Conservation (phyloP, 2,888 invertebrate species). For the Psococerastis gibbosa region DNA sequence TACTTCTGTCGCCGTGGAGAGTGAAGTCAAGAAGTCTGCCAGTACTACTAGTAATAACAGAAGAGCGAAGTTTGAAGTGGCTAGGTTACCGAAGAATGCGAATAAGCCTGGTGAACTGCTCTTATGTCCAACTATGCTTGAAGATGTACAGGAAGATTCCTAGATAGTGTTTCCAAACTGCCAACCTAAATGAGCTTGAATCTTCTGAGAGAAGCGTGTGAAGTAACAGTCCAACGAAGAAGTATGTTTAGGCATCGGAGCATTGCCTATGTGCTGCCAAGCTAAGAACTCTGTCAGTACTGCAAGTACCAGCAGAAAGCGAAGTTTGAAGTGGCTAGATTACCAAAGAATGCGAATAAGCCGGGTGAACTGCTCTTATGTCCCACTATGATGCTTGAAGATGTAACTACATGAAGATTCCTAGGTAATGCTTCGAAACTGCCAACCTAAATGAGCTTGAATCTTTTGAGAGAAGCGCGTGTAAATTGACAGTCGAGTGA, state of each 20-base stretch:
- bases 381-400: slow-evolving; percentile 3
- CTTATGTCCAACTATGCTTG: slow-evolving; percentile 1
- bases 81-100: slow-evolving; percentile 3
- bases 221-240: too few species aligned
- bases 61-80: not conserved
- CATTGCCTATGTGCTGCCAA: too few species aligned
- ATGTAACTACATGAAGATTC: not conserved
- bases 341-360: not conserved
- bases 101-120: not conserved
- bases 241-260: too few species aligned
- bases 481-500: too few species aligned
- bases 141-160: not conserved
- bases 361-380: not conserved
- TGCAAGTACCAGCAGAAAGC: not conserved
- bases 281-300: not conserved
- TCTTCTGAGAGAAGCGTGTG: too few species aligned
- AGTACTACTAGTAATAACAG: slow-evolving; percentile 1
- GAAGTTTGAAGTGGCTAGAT: not conserved
- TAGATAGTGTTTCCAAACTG: too few species aligned
- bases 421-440: too few species aligned
- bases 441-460: too few species aligned
- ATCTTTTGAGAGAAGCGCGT: too few species aligned
- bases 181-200: too few species aligned
- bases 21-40: not conserved
- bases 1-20: not conserved